These are phyloP conservation scores for Caenorhabditis parvicauda DNA, from an alignment of 2,888 invertebrate species.

Conservation along the genomic window DNA sequence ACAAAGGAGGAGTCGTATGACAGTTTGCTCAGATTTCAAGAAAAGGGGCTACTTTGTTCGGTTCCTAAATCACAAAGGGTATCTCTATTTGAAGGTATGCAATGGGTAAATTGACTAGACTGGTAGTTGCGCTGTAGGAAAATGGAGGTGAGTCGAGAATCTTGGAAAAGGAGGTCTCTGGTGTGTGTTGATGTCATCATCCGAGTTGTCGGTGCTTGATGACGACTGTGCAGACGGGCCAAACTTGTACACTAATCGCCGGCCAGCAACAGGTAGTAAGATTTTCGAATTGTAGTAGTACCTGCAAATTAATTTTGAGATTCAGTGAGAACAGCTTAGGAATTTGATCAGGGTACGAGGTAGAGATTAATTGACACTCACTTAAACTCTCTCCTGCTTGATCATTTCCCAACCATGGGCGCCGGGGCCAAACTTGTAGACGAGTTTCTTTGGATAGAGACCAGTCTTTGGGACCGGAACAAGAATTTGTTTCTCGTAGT, in stretches of 20 bases:
- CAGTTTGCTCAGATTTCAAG: no score
- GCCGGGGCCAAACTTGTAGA: slow-evolving; percentile 64
- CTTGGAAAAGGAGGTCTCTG: no score
- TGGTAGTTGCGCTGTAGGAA: no score
- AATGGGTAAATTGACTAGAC: no score
- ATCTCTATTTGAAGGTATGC: no score
- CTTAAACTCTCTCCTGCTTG: slow-evolving; percentile 12
- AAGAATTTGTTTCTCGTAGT: slow-evolving; percentile 64
- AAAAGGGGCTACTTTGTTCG: no score
- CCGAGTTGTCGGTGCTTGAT: slow-evolving; percentile 5
- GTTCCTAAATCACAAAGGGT: no score
- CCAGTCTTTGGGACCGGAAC: slow-evolving; percentile 65
- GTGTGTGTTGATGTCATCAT: slow-evolving; percentile 9
- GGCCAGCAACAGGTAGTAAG: slow-evolving; percentile 63
- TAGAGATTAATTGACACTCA: no score
- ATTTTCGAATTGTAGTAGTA: slow-evolving; percentile 63
- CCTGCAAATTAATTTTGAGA: slow-evolving; percentile 9
- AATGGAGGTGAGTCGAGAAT: no score
- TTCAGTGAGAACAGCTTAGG: not conserved
- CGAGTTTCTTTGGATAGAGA: slow-evolving; percentile 64
- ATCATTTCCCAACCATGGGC: slow-evolving; percentile 63
- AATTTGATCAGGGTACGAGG: no score
- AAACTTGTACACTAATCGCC: slow-evolving; percentile 63
- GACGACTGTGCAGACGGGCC: slow-evolving; percentile 61
- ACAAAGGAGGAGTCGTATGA: no score